These are phyloP conservation scores for Metridium senile DNA, from an alignment of 92 coral and sea anemone species.

Conservation along the genomic window DNA sequence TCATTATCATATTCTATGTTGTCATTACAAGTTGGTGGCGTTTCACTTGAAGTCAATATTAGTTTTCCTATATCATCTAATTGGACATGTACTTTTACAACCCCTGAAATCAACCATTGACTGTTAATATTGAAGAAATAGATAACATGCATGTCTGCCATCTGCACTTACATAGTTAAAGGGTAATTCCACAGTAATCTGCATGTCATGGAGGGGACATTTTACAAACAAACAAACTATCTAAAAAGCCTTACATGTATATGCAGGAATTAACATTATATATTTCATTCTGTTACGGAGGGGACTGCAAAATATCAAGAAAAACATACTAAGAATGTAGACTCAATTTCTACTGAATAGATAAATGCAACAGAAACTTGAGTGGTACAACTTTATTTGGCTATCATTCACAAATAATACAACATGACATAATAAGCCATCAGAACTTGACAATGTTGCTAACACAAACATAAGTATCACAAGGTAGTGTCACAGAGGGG, in stretches of 20 bases:
- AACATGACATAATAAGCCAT: neutral
- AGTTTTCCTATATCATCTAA: constrained; percentile 7
- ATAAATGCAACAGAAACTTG: neutral
- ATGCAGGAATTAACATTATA: neutral
- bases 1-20: neutral
- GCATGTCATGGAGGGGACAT: neutral
- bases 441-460: neutral
- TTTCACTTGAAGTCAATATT: constrained; percentile 3
- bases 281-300: neutral
- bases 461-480: neutral
- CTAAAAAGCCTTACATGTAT: neutral
- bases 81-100: constrained; percentile 23
- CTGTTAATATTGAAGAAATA: neutral
- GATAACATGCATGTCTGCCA: neutral
- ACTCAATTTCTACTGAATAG: neutral
- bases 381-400: neutral
- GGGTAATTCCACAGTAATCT: neutral
- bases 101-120: constrained; percentile 5
- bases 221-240: neutral
- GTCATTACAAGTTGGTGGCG: neutral
- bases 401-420: neutral
- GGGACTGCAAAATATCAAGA: neutral
- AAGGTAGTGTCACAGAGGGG: constrained; percentile 20
- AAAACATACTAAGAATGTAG: neutral
- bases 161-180: too few species aligned